Base-by-base conservation (phyloP, 1,140 invertebrate species). In the Phocides pigmalion region DNA sequence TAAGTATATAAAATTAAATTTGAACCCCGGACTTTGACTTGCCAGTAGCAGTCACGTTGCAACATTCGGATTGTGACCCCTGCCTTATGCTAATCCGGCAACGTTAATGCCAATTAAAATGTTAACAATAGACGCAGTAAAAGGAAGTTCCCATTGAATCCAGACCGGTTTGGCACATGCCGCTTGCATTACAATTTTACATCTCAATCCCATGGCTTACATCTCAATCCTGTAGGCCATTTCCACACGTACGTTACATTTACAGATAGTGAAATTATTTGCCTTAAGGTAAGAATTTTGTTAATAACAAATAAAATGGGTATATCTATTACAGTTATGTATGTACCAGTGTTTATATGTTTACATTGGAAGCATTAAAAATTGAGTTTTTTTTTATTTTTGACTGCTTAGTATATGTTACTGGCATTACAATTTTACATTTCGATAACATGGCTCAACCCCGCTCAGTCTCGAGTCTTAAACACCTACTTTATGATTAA, bases 91-190 rank as follows among this genome's bases (percentile, higher is more conserved):
- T 74, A 70, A 76, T 73, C 63, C 63, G 19, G 68, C 64, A 46
- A 74, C 77, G 70, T 68, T 79, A 77, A 82, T 84, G 74, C 74
- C 74, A 89, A 89, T 89, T 87, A 89, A 85, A 87, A 85, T 82
- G 84, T 82, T 87, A 82, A 89, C 84, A 89, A 87, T 84, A 81
- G 77, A 56, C 67, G 54, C 61, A 68, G 65, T 75, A 76, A 76
- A 77, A 74, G 72, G 74, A 69, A 63, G 76, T 69, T 83, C 70
- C 56, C 74, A 81, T 86, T 77, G 68, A 79, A 75, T 66, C 51
- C 44, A 56, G 66, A 89, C 86, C 80, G 77, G 85, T 89, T 89
- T 82, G 75, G 83, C 83, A 79, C 74, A 76, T 62, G 81, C 74
- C 67, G 59, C 47, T 49, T 59, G 59, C 42, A 47, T 63, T 62